phyloP scores from a whole-genome alignment of 2,113 vertebrate species.

The Mormyrus iriodes region DNA sequence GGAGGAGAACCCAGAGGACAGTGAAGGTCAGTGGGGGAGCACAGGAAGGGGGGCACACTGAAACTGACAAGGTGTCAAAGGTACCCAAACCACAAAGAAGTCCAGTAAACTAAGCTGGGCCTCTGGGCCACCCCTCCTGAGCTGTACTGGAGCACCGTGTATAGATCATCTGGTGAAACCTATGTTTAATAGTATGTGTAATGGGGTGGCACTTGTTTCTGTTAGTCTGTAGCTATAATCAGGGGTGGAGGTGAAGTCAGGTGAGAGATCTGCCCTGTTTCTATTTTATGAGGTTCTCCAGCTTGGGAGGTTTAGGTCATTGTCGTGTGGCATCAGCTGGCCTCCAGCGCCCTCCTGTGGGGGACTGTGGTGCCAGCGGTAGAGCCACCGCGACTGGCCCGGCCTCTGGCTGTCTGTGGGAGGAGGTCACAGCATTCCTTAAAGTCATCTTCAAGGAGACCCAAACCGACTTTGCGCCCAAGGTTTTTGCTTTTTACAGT shows the following conservation, averaged over 20 bases:
- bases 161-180: conserved; percentile 19
- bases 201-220: neutral
- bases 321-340: neutral
- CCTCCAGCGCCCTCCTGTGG: neutral
- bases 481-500: neutral
- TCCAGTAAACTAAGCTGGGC: neutral
- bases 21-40: conserved; percentile 73
- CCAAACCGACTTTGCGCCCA: neutral
- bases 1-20: conserved; percentile 93
- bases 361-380: neutral
- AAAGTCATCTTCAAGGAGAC: neutral
- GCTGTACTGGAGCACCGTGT: neutral
- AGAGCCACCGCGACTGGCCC: neutral
- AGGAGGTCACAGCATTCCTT: neutral
- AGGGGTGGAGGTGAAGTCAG: conserved; percentile 20
- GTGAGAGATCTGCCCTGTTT: neutral
- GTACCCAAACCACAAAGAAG: neutral
- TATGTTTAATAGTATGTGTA: neutral
- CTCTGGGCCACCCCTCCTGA: neutral
- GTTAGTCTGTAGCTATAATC: conserved; percentile 39
- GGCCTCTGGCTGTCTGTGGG: neutral
- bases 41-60: neutral
- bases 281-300: neutral
- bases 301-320: neutral
- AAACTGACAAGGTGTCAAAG: neutral